Percentiles rank a stretch among this genome's conserved stretches.
Evolutionary conservation across 2,113 vertebrate genomes (phyloP).

Genomic region (Corydoras maculifer): DNA sequence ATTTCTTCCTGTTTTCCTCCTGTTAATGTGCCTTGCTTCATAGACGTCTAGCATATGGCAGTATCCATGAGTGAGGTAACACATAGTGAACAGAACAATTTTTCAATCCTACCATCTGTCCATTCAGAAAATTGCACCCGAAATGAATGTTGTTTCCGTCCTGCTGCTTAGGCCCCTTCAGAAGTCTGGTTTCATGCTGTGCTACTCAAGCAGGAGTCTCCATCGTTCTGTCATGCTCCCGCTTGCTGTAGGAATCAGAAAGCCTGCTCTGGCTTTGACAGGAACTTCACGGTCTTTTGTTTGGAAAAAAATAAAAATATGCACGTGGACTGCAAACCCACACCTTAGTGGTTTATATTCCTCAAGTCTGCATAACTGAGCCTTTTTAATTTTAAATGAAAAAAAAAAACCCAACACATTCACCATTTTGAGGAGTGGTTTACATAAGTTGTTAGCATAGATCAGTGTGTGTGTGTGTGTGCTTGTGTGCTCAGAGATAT

Average conservation of each 20-base stretch:
- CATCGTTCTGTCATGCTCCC: constrained; percentile 43
- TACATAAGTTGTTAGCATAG: constrained; percentile 18
- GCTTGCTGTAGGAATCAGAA: constrained; percentile 30
- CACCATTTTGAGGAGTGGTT: background rate
- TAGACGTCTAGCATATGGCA: constrained; percentile 54
- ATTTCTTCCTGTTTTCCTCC: constrained; percentile 16
- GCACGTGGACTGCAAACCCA: constrained; percentile 9
- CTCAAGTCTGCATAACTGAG: too few relatives aligned
- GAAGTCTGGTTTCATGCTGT: constrained; percentile 40
- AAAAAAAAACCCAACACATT: background rate
- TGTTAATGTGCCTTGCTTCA: constrained; percentile 23
- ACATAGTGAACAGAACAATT: constrained; percentile 52
- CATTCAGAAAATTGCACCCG: constrained; percentile 50
- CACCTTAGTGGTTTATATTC: background rate
- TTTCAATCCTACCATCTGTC: constrained; percentile 60
- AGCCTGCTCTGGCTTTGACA: constrained; percentile 25
- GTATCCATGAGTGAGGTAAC: constrained; percentile 51
- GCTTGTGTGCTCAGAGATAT: constrained; percentile 15
- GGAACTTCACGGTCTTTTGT: constrained; percentile 39
- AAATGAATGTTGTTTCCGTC: constrained; percentile 44
- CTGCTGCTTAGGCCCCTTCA: constrained; percentile 48
- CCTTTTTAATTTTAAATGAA: too few relatives aligned
- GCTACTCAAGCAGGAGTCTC: constrained; percentile 47
- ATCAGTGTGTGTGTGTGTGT: background rate
- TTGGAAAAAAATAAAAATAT: constrained; percentile 37